Base-by-base conservation (phyloP, 2,888 invertebrate genomes). In the Patella pellucida region DNA sequence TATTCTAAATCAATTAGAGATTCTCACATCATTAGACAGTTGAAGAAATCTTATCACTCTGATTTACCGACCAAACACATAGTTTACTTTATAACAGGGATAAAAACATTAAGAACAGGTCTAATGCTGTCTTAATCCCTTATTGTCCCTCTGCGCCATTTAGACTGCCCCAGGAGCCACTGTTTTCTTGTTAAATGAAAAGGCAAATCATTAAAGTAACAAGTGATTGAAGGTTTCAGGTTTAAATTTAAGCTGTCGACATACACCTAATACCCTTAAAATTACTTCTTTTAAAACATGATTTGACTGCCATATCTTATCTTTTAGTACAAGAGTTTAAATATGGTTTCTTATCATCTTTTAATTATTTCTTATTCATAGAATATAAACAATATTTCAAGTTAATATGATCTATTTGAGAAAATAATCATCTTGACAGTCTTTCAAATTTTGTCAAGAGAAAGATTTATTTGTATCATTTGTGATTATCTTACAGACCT, bases 141-240 rank as follows among this genome's bases (percentile, higher is more conserved):
- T 23, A 62, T 62, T 62, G 62, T 62, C 23, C 62, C 19, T 12
- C 62, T 62, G 62, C 62, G 62, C 62, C 62, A 62, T 62, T 62
- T 62, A 62, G 62, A 62, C 62, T 19, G 62, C 62, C 62, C 23
- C 19, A 5, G 62, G 62, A 62, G 19, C 23, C 3, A 19, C 62
- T 12, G 23, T 19, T 62, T 62, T 62, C 62, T 62, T 23, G 15
- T 62, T 62, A 12, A 23, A 62, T 62, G 23, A 62, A 62, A 62
- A 41, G 23, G 62, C 62, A 62, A 62, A 62, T 62, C 19, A 62
- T 62, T 62, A 62, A 62, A 62, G 62, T 23, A 19, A 62, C 62
- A 62, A 62, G 62, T 62, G 62, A 62, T 62, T 62, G 23, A 62
- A 62, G 62, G 62, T 62, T 62, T 62, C 62, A 62, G 19, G 23